Percentiles rank a stretch among this genome's conserved stretches.
These are phyloP conservation scores for Psittacula echo DNA, from an alignment of 2,797 vertebrate species.

Conservation along the genomic window DNA sequence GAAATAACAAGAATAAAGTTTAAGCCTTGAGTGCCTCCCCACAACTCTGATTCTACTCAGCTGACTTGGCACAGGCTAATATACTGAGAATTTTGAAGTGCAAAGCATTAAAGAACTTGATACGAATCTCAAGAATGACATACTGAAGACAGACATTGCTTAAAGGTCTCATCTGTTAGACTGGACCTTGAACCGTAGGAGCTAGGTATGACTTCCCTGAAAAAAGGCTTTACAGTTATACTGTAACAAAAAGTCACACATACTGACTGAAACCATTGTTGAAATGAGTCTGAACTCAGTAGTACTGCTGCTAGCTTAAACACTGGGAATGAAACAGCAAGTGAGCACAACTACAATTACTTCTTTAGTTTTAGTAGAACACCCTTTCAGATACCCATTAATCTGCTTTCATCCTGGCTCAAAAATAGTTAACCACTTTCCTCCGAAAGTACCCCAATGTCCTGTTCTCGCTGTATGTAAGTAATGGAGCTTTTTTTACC, in stretches of 20 bases:
- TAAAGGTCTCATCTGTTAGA: background rate
- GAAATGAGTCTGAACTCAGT: background rate
- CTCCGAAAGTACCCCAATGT: background rate
- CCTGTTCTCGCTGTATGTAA: background rate
- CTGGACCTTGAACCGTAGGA: background rate
- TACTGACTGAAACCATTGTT: background rate
- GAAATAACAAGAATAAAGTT: background rate
- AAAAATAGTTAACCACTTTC: background rate
- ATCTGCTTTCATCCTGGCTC: background rate
- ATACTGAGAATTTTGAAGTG: background rate
- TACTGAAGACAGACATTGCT: background rate
- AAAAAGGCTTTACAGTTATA: background rate
- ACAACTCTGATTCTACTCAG: background rate
- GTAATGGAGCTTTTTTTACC: constrained; percentile 76
- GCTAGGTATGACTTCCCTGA: background rate
- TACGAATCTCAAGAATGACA: background rate
- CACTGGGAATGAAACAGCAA: background rate
- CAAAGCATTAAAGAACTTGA: background rate
- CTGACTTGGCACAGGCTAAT: background rate
- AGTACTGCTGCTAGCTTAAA: background rate
- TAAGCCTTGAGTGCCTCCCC: background rate
- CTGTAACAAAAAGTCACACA: background rate
- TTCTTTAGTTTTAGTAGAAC: background rate
- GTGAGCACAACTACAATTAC: background rate
- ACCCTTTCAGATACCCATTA: background rate